Conservation (phyloP, 64 coral and sea anemone species). For the Dendronephthya gigantea region DNA sequence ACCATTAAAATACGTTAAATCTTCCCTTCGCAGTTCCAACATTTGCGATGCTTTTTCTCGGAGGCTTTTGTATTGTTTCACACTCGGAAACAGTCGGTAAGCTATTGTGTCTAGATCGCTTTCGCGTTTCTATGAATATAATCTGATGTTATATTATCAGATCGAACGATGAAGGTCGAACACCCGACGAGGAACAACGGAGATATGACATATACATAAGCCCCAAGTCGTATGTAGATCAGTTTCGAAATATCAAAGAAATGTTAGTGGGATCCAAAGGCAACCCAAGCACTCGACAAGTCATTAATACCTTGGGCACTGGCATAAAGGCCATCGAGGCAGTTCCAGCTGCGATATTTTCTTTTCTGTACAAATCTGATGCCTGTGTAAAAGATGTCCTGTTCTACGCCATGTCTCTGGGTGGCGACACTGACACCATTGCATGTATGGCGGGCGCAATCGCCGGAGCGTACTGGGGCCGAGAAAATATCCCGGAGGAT, state of each 20-base stretch:
- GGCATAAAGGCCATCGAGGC: constrained; percentile 75
- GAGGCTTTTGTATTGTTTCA: no score
- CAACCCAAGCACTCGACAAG: constrained; percentile 35
- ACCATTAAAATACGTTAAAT: no score
- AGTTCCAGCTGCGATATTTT: constrained; percentile 88
- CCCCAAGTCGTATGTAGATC: constrained; percentile 52
- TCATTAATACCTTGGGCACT: constrained; percentile 61
- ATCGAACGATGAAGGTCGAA: not conserved
- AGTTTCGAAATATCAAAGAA: constrained; percentile 73
- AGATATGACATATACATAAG: not conserved
- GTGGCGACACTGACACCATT: constrained; percentile 95
- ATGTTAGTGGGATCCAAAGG: constrained; percentile 34
- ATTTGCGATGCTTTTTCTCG: no score
- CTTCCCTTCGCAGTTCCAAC: no score
- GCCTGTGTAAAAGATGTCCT: constrained; percentile 52
- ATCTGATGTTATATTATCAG: not conserved
- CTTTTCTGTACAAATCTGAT: constrained; percentile 71
- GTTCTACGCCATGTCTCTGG: constrained; percentile 87
- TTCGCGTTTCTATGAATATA: no score
- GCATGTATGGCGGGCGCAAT: constrained; percentile 94
- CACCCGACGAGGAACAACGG: not conserved
- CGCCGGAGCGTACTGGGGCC: constrained; percentile 77
- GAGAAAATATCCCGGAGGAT: constrained; percentile 41
- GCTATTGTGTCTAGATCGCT: no score
- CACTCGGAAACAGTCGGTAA: no score